Conservation (phyloP, 2,888 invertebrate genomes). For the Eristalis arbustorum region DNA sequence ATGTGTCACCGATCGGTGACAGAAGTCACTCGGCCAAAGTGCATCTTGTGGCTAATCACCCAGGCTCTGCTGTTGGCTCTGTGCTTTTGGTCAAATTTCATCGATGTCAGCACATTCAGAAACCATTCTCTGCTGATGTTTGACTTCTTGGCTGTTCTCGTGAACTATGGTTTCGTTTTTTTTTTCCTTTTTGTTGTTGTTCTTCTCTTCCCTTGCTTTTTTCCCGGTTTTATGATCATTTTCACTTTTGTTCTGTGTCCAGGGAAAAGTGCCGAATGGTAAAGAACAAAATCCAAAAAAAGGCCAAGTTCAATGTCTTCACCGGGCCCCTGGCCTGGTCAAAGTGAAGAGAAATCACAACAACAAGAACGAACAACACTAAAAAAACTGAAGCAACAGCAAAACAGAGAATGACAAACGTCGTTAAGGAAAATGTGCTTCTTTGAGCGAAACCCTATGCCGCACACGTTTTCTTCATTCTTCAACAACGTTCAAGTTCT, state of each 20-base stretch:
- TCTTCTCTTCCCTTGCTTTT: not conserved
- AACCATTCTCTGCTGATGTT: not conserved
- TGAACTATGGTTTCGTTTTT: constrained; percentile 28
- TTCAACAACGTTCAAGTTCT: not conserved
- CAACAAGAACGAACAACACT: not conserved
- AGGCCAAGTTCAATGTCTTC: not conserved
- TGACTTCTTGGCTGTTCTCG: not conserved
- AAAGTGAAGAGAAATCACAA: not conserved
- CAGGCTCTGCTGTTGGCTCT: not conserved
- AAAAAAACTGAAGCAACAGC: not conserved
- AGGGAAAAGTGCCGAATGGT: constrained; percentile 37
- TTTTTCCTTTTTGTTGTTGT: not conserved
- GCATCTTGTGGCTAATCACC: not conserved
- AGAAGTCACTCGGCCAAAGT: not conserved
- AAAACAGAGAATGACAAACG: not conserved
- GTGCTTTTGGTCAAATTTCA: not conserved
- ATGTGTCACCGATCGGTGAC: not conserved
- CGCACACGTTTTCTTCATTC: constrained; percentile 29
- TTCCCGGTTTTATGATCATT: constrained; percentile 46
- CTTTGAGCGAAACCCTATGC: constrained; percentile 59
- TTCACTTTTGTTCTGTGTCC: constrained; percentile 57
- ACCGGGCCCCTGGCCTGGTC: not conserved
- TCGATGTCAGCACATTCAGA: not conserved
- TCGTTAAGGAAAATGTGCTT: constrained; percentile 44
- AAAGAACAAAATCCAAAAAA: not conserved